Evolutionary conservation across 1,140 invertebrate species (phyloP), one percentile per base, ranked within the genome.

Genomic region (Drosophila seguyi): DNA sequence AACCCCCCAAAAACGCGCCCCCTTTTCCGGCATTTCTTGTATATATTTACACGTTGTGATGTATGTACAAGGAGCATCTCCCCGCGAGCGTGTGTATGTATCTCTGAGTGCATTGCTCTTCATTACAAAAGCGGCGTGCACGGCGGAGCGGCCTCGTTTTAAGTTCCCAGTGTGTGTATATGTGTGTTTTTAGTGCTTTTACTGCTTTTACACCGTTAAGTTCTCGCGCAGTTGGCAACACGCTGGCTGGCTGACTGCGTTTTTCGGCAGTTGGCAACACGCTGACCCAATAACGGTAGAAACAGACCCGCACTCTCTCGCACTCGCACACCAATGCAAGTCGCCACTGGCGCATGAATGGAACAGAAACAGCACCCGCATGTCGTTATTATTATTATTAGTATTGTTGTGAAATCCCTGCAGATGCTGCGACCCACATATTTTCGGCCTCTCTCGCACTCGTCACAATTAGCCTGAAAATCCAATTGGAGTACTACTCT

Each of bases 201-300:
- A 55, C 63, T 72, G 72, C 55, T 81, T 81, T 81, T 79, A 90
- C 80, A 88, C 80, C 81, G 56, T 63, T 79, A 79, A 60, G 62
- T 65, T 71, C 59, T 72, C 53, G 45, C 77, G 61, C 81, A 77
- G 81, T 84, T 84, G 81, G 81, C 75, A 83, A 69, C 66, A 83
- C 84, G 84, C 75, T 87, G 83, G 73, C 81, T 59, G 53, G 41
- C 29, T 50, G 48, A 61, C 53, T 77, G 62, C 57, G 65, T 77
- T 77, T 77, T 78, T 77, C 74, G 75, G 68, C 75, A 62, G 77
- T 79, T 79, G 75, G 77, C 61, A 79, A 76, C 74, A 85, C 86
- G 85, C 77, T 90, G 85, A 90, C 85, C 85, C 71, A 90, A 90
- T 90, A 90, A 81, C 85, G 62, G 85, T 71, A 74, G 18, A 74